Evolutionary conservation across 92 coral and sea anemone species (phyloP).

Genomic region (Blastomussa wellsi): DNA sequence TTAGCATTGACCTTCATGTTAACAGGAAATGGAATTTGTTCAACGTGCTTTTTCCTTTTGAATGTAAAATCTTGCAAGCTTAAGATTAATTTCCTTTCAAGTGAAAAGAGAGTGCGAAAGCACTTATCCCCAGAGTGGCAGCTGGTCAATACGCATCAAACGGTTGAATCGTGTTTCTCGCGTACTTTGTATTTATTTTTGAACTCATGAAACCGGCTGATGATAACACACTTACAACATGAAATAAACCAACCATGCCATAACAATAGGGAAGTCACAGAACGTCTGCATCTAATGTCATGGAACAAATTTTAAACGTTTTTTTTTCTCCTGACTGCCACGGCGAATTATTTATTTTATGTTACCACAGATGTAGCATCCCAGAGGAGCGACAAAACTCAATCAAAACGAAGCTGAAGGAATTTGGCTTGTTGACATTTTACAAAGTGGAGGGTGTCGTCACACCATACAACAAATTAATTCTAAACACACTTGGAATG

Average conservation of each 20-base stretch:
- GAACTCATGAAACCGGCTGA: neutral
- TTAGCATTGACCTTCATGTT: slow-evolving; percentile 2
- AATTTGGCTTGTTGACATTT: neutral
- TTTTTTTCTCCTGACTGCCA: neutral
- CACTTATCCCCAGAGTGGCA: neutral
- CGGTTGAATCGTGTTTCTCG: neutral
- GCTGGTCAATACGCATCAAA: neutral
- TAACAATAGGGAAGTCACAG: too few relatives aligned
- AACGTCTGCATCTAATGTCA: too few relatives aligned
- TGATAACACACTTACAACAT: too few relatives aligned
- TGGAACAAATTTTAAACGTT: too few relatives aligned
- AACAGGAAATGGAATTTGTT: neutral
- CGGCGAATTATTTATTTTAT: neutral
- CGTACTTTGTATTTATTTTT: neutral
- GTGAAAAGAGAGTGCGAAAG: neutral
- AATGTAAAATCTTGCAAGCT: too few relatives aligned
- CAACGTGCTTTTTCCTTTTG: neutral
- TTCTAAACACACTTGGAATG: neutral
- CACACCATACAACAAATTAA: neutral
- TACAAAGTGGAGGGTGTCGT: neutral
- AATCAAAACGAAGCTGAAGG: neutral
- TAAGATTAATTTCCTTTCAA: neutral
- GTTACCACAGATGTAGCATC: neutral
- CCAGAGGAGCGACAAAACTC: neutral
- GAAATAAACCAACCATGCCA: too few relatives aligned